Evolutionary conservation across 92 coral and sea anemone genomes (phyloP).

Genomic region (Plumapathes pennacea): DNA sequence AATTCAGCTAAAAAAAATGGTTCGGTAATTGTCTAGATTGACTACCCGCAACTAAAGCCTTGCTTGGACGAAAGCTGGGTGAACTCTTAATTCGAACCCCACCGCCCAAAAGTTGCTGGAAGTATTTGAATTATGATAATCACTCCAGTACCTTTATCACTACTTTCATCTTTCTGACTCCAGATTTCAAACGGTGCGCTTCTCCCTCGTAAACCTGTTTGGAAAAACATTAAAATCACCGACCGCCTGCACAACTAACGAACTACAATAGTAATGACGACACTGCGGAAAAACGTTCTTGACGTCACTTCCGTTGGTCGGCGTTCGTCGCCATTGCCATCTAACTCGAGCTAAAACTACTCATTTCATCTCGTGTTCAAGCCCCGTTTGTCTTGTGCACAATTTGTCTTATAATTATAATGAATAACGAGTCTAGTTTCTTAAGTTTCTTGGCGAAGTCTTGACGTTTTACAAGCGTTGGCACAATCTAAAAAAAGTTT

Average conservation of each 20-base stretch:
- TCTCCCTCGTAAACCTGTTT: slow-evolving; percentile 72
- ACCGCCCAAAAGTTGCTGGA: background rate
- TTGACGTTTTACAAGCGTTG: too few relatives aligned
- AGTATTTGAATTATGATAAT: background rate
- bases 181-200: slow-evolving; percentile 60
- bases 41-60: background rate
- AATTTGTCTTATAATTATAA: too few relatives aligned
- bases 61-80: background rate
- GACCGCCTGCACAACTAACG: background rate
- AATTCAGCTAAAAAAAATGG: too few relatives aligned
- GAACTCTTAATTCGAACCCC: background rate
- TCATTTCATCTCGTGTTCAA: too few relatives aligned
- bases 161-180: slow-evolving; percentile 69
- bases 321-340: too few relatives aligned
- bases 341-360: too few relatives aligned
- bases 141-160: slow-evolving; percentile 60
- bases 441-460: too few relatives aligned
- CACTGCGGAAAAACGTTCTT: background rate
- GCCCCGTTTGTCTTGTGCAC: too few relatives aligned
- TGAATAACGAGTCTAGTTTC: too few relatives aligned
- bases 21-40: too few relatives aligned
- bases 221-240: background rate
- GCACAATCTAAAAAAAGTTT: background rate
- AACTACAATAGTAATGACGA: background rate
- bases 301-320: background rate